Base-by-base conservation (phyloP, 35 echinoderm and acorn worm genomes). In the Hemicentrotus pulcherrimus region DNA sequence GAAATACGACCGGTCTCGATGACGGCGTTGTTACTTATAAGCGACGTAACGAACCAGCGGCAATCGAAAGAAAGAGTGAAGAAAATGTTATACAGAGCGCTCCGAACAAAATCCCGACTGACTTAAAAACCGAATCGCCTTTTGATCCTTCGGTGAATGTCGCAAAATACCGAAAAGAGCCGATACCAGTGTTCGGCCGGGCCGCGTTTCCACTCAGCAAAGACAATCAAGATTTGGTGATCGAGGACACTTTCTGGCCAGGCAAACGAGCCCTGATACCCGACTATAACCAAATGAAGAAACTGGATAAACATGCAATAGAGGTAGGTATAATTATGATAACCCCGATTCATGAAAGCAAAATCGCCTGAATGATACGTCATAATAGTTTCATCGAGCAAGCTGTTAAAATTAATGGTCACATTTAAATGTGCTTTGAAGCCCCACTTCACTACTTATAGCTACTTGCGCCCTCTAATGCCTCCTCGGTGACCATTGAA, bases 161-260 rank as follows among this genome's bases (percentile, higher is more conserved):
- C 85, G 59, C n/a, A 50, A 93, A 58, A 16, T 93, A 93, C 48
- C 91, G 91, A 93, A 58, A 58, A 18, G 48, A 93, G 1, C 94
- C 94, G 47, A 95, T 47, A 19, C 86, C 71, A 28, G 86, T 86
- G 15, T 86, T 95, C 86, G 94, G 94, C 9, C 6, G 90, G 9
- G 48, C 9, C 7, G 65, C 86, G 46, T 87, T 87, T 89, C 33
- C 94, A 24, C 9, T 86, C 46, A 88, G 33, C 28, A 52, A 48
- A 46, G 86, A 59, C 86, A 48, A 48, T 9, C 78, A 0, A n/a
- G 86, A 47, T 88, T 47, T 88, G 85, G 47, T 7, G 19, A 4
- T 95, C 5, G 61, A 48, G 32, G 94, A 95, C 33, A 95, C 94
- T 3, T 95, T 95, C 47, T 95, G 94, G 94, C 35, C 70, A 9